Conservation (phyloP, 2,797 vertebrate genomes). For the Siniperca obscura region DNA sequence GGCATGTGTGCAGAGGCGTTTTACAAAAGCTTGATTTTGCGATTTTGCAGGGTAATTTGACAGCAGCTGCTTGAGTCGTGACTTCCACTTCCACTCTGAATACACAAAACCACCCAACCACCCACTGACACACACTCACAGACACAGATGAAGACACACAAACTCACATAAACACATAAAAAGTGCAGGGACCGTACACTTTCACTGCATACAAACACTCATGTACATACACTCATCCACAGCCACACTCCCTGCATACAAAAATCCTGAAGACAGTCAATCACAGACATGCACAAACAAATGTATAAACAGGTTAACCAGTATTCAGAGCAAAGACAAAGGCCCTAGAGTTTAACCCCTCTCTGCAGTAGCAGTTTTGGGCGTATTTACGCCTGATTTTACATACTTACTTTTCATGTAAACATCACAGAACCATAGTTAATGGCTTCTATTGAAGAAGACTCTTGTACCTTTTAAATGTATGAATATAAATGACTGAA, state of each 20-base stretch:
- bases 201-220: constrained; percentile 13
- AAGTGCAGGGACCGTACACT: background rate
- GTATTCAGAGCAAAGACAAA: background rate
- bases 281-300: constrained; percentile 2
- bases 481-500: background rate
- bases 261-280: background rate
- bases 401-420: background rate
- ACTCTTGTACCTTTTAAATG: background rate
- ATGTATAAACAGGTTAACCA: background rate
- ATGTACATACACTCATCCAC: constrained; percentile 10
- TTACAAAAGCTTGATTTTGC: constrained; percentile 68
- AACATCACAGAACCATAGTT: background rate
- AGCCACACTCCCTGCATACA: background rate
- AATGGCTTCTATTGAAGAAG: background rate
- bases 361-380: background rate
- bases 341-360: background rate
- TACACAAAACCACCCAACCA: constrained; percentile 38
- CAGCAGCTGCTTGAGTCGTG: constrained; percentile 73
- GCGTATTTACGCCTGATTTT: background rate
- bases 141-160: constrained; percentile 9
- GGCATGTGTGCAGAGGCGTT: constrained; percentile 49
- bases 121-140: constrained; percentile 24
- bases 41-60: constrained; percentile 70
- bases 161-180: background rate
- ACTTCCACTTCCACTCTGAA: constrained; percentile 60